Conservation (phyloP, 2,888 invertebrate species). For the Elaeidobius kamerunicus region DNA sequence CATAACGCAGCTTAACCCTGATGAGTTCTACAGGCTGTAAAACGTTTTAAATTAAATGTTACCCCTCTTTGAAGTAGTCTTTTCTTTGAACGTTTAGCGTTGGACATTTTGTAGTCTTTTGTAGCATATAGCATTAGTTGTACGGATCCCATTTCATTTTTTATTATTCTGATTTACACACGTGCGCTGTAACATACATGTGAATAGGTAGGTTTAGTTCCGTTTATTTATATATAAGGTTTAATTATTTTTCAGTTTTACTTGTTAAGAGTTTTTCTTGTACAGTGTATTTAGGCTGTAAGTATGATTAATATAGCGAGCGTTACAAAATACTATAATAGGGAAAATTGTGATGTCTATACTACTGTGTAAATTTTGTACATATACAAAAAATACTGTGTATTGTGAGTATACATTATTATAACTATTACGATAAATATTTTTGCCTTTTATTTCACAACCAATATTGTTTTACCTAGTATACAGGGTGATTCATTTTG, state of each 20-base stretch:
- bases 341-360: conserved; percentile 54
- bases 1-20: conserved; percentile 36
- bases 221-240: conserved; percentile 37
- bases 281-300: conserved; percentile 52
- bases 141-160: conserved; percentile 48
- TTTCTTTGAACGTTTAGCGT: conserved; percentile 41
- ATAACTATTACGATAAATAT: conserved; percentile 50
- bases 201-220: conserved; percentile 49
- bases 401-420: conserved; percentile 54
- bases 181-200: conserved; percentile 50
- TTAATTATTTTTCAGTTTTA: conserved; percentile 45
- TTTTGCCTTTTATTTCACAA: conserved; percentile 10
- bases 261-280: conserved; percentile 46
- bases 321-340: conserved; percentile 49
- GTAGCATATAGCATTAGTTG: conserved; percentile 45
- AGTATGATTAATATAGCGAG: conserved; percentile 48
- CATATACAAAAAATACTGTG: conserved; percentile 52
- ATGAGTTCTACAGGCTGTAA: conserved; percentile 39
- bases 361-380: conserved; percentile 55
- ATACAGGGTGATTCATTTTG: too few relatives aligned
- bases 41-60: conserved; percentile 45
- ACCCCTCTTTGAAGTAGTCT: conserved; percentile 46
- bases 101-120: conserved; percentile 31
- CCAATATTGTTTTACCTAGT: too few relatives aligned
- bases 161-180: too few relatives aligned